Base-by-base conservation (phyloP, 2,113 vertebrate species). In the Motacilla tschutschensis region DNA sequence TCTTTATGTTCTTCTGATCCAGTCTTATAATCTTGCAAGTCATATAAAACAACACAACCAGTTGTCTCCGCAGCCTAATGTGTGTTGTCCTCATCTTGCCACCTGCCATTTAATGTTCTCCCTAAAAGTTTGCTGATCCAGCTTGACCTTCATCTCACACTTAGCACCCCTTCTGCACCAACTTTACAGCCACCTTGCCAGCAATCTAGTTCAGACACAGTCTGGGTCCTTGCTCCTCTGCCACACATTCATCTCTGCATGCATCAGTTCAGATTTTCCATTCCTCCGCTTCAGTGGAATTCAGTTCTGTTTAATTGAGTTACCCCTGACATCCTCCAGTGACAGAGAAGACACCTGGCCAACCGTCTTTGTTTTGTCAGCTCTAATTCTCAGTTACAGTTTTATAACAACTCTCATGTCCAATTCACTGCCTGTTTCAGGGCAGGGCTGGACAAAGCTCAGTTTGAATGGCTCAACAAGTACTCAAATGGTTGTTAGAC, bases 261-360 rank as follows among this genome's bases (percentile, higher is more conserved):
- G 46, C 33, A n/a, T 74, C 62, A 9, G 15, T 43, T 63, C 59
- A 59, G 74, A 79, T 86, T 92, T 89, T 89, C 78, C 71, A 66
- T 86, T 92, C 71, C 83, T 89, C 25, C 4, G 17, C 80, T 83
- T 64, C 0, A 0, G 21, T 63, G 10, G 84, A 89, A 95, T 69
- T 79, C 51, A 59, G 44, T 94, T 89, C 82, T 12, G 6, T 60
- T 79, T 87, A 87, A 93, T 19, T 76, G 79, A 88, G 59, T 90
- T 93, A 92, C 11, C 7, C 40, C 35, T 81, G 64, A 85, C 31
- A 59, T 85, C 40, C 40, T 79, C 57, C 85, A 77, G 60, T 59
- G 33, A 18, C 28, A 65, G 71, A 83, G 53, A 83, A 53, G 22
- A 63, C 28, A 78, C 26, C 47, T 66, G 58, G 53, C 16, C 1